Evolutionary conservation across 2,113 vertebrate genomes (phyloP), one percentile per base, ranked within the genome.

Genomic region (Chionodraco myersi): DNA sequence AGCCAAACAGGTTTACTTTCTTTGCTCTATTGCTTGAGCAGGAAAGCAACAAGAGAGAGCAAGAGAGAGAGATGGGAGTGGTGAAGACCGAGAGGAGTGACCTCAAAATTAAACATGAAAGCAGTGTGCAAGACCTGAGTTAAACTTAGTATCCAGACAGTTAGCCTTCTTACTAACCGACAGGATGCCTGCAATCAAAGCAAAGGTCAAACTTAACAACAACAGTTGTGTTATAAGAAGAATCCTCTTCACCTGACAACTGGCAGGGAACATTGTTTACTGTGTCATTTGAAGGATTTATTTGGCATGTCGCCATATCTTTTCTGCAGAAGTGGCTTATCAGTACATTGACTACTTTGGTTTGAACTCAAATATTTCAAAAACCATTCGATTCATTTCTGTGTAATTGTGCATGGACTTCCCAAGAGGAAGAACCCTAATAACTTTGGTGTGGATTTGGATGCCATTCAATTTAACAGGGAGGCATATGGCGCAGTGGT

Each of bases 1-100:
- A 79, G 91, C 90, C 75, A 86, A 93, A 93, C 92, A 83, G 89
- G 93, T 94, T 89, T 91, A 90, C 89, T 92, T 84, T 91, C 84
- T 93, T 84, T 93, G 88, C 75, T 81, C 82, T 83, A 67, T 48
- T 72, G 64, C 72, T 86, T 62, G 72, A 78, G 36, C 60, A 75
- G 74, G 63, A 56, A 73, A 69, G 6, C 3, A 72, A 26, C 64
- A 66, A 34, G 57, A 16, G 12, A 34, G 57, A 16, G 26, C 66
- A 52, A 51, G 53, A 65, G 61, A 60, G 53, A 69, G 69, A 54
- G 59, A 72, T 16, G 44, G 45, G 60, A 65, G 69, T 34, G 54
- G 30, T 44, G 41, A 54, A 78, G 60, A 75, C 23, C 62, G 34
- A 66, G 79, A 84, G 74, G 79, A 84, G 78, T 86, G 74, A 61